Conservation (phyloP, 23 tunicate species). For the Halocynthia roretzi region DNA sequence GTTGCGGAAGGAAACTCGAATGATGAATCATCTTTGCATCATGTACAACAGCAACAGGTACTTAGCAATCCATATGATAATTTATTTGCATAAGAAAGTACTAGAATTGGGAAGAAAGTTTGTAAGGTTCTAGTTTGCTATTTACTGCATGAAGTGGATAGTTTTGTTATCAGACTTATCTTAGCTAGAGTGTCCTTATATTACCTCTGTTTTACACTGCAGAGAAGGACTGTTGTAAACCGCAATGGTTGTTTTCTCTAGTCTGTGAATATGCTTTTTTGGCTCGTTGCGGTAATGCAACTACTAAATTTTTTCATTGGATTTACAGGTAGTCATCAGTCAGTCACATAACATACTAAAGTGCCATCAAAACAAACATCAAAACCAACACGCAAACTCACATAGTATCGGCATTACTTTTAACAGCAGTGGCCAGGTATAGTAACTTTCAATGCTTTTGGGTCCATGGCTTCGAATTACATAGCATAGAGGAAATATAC, state of each 20-base stretch:
- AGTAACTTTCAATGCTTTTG: background rate
- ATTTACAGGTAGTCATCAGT: background rate
- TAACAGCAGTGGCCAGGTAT: constrained; percentile 9
- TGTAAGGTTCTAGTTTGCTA: too few relatives aligned
- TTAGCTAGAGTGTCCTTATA: too few relatives aligned
- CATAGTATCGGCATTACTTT: constrained; percentile 2
- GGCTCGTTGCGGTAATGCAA: too few relatives aligned
- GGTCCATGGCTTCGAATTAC: background rate
- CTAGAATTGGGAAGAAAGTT: background rate
- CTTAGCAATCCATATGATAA: background rate
- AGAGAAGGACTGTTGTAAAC: too few relatives aligned
- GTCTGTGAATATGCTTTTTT: too few relatives aligned
- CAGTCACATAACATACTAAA: background rate
- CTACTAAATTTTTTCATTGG: background rate
- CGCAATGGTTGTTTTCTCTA: too few relatives aligned
- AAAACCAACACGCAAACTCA: background rate
- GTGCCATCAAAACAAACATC: constrained; percentile 2
- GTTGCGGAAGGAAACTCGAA: constrained; percentile 3
- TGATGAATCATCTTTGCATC: too few relatives aligned
- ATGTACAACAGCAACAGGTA: constrained; percentile 1
- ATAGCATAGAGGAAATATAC: background rate
- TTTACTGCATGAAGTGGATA: too few relatives aligned
- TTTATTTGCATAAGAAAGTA: background rate
- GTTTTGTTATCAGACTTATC: too few relatives aligned
- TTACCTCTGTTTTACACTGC: too few relatives aligned